These are phyloP conservation scores for Scatophagus argus DNA, from an alignment of 2,113 vertebrate genomes.

Conservation along the genomic window DNA sequence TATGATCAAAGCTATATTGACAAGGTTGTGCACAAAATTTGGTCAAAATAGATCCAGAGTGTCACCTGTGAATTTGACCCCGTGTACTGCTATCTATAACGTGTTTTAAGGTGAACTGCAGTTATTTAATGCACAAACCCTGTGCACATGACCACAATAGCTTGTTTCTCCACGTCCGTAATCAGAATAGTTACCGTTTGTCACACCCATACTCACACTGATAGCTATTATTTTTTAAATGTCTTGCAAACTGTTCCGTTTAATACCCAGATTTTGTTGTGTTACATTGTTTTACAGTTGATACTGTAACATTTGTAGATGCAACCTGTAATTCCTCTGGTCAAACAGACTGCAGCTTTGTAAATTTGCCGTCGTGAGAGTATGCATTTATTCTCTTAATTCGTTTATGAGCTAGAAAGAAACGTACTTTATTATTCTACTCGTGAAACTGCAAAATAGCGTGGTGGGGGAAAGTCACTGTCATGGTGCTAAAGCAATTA, in stretches of 20 bases:
- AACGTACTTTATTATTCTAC: background rate
- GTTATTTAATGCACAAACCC: background rate
- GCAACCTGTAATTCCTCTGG: background rate
- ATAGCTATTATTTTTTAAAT: too few relatives aligned
- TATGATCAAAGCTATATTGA: conserved; percentile 27
- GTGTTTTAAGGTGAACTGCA: background rate
- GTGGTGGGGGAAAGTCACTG: conserved; percentile 31
- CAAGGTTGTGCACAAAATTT: background rate
- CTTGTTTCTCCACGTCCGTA: background rate
- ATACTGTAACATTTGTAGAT: background rate
- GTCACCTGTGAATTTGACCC: background rate
- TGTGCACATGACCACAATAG: background rate
- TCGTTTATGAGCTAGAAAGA: background rate
- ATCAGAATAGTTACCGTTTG: background rate
- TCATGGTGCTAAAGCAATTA: conserved; percentile 56
- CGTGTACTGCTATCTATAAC: background rate
- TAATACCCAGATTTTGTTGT: too few relatives aligned
- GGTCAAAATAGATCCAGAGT: background rate
- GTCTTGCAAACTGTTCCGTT: too few relatives aligned
- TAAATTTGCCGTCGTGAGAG: background rate
- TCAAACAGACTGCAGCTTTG: conserved; percentile 2
- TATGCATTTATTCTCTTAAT: background rate
- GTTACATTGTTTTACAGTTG: background rate
- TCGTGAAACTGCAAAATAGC: conserved; percentile 16
- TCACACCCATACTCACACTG: too few relatives aligned